Evolutionary conservation across 2,888 invertebrate species (phyloP).

Genomic region (Cataglyphis rosenhaueri): DNA sequence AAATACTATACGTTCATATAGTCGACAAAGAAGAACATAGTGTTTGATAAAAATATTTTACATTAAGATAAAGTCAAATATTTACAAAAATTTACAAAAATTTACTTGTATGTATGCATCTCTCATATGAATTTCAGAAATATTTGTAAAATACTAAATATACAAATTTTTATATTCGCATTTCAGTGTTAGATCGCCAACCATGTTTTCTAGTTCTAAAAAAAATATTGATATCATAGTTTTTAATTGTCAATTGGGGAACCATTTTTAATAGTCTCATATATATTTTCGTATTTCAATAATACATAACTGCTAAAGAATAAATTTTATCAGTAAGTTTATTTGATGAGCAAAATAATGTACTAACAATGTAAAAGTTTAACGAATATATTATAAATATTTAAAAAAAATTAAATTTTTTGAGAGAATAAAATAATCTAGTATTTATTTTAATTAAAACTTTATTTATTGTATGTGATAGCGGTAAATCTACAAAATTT

Average conservation of each 20-base stretch:
- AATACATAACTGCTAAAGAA: background rate
- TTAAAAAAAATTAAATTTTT: background rate
- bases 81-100: conserved; percentile 21
- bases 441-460: background rate
- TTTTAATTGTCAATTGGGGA: background rate
- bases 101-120: background rate
- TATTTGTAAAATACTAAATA: background rate
- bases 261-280: background rate
- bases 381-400: background rate
- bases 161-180: conserved; percentile 7
- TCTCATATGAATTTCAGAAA: conserved; percentile 3
- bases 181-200: background rate
- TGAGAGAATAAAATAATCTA: background rate
- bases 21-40: background rate
- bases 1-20: conserved; percentile 24
- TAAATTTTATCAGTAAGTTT: background rate
- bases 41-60: conserved; percentile 13
- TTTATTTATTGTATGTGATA: background rate
- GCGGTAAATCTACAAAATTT: background rate
- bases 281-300: conserved; percentile 4
- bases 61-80: background rate
- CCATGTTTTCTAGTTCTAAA: background rate
- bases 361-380: background rate
- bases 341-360: background rate
- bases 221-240: background rate